A percentile compares a stretch with the other conserved stretches of the same genome.
Conservation (phyloP, 2,113 vertebrate species). For the Zapus hudsonius region DNA sequence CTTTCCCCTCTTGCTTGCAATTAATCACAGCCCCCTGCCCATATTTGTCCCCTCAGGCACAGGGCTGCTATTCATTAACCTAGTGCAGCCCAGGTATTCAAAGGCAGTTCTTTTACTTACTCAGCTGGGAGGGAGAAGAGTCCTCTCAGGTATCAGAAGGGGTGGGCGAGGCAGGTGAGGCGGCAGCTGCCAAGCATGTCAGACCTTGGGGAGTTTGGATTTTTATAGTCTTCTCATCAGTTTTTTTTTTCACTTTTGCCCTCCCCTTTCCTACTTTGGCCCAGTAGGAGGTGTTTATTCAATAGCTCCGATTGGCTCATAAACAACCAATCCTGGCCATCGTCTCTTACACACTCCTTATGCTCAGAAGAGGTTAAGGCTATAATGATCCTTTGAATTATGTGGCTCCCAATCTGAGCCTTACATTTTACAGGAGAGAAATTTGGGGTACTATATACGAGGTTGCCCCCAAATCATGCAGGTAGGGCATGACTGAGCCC, state of each 20-base stretch:
- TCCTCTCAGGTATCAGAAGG: slow-evolving; percentile 46
- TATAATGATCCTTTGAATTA: not conserved
- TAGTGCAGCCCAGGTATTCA: not conserved
- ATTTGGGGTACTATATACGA: not conserved
- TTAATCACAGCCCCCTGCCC: no score
- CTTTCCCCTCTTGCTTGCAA: not conserved
- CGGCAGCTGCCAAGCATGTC: slow-evolving; percentile 66
- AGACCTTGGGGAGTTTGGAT: not conserved
- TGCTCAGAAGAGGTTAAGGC: not conserved
- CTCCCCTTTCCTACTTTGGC: slow-evolving; percentile 63
- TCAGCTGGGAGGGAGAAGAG: not conserved
- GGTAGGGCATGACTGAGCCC: not conserved
- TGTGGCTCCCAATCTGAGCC: not conserved
- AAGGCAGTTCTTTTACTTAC: slow-evolving; percentile 76
- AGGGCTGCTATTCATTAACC: not conserved
- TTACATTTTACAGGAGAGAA: not conserved
- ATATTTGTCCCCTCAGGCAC: no score
- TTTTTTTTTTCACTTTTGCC: slow-evolving; percentile 5
- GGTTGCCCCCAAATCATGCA: not conserved
- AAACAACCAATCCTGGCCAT: slow-evolving; percentile 58
- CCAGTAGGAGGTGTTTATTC: slow-evolving; percentile 61
- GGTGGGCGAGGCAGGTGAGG: slow-evolving; percentile 18
- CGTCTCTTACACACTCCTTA: not conserved
- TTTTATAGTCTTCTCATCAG: slow-evolving; percentile 81
- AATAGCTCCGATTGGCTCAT: slow-evolving; percentile 73